Base-by-base conservation (phyloP, 2,113 vertebrate species). In the Callithrix jacchus region DNA sequence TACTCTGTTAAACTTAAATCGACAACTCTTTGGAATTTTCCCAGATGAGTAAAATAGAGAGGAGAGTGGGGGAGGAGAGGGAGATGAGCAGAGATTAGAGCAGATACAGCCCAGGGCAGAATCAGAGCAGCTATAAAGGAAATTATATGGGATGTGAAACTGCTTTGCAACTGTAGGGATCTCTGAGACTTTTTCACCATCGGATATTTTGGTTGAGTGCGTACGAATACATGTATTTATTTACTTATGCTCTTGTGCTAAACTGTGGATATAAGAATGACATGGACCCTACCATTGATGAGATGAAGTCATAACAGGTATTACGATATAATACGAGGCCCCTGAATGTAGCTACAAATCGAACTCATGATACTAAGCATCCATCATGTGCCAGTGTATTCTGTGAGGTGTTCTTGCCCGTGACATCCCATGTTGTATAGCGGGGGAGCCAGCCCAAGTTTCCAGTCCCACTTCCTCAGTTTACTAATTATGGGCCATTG, bases 1-100 rank as follows among this genome's bases (percentile, higher is more conserved):
- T 98, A 98, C 3, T 71, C 77, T 97, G 97, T 98, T 98, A 98
- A 98, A 98, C 97, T 97, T 95, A 97, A 96, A 96, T 98, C 94
- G 96, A 98, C 87, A 96, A 97, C 95, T 97, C 87, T 80, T 94
- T 98, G 97, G 84, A 89, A 97, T 98, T 98, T 98, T 97, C 97
- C 97, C 95, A 98, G 98, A 97, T 13, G 40, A 97, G 96, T 73
- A 95, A 96, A 98, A 96, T 92, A 87, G 93, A 93, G 21, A 27
- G n/a, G 70, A 45, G 79, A 18, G 7, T 45, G 84, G 61, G 89
- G 64, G 76, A 58, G 58, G 32, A 27, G 54, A 0, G 64, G 20
- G 49, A 81, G 70, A 42, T 68, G 47, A 89, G 70, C 30, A 47
- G n/a, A 79, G 66, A 82, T 27, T 30, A 14, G 35, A 42, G 56